A percentile compares a stretch with the other conserved stretches of the same genome.
These are phyloP conservation scores for Diglossa brunneiventris DNA, from an alignment of 2,113 vertebrate genomes.

Conservation along the genomic window DNA sequence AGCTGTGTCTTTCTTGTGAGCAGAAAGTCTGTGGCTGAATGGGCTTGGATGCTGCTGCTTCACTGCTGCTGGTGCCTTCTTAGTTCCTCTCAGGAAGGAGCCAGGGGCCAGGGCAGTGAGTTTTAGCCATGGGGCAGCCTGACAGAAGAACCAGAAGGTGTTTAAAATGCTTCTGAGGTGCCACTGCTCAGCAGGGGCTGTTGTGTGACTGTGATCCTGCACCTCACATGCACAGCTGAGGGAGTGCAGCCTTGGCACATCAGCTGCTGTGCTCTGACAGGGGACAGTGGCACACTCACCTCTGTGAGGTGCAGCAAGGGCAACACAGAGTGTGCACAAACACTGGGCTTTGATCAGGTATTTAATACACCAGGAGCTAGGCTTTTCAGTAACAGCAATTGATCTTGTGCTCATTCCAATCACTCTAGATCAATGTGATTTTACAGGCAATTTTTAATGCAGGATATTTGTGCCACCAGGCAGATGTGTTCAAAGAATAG, in stretches of 20 bases:
- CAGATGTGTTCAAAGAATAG: background rate
- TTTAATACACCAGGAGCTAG: background rate
- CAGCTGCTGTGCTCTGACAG: background rate
- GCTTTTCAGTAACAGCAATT: background rate
- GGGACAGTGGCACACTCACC: rapidly evolving
- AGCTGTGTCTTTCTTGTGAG: background rate
- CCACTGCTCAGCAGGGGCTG: rapidly evolving
- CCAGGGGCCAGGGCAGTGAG: background rate
- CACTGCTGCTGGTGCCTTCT: background rate
- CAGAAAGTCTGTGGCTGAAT: background rate
- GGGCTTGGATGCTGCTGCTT: background rate
- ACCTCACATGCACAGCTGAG: background rate
- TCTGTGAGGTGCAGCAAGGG: background rate
- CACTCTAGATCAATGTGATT: background rate
- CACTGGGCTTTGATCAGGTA: background rate
- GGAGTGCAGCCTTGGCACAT: background rate
- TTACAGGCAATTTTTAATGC: background rate
- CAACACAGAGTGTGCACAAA: rapidly evolving
- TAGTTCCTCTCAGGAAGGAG: background rate
- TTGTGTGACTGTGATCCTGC: background rate
- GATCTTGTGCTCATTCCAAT: background rate
- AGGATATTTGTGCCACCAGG: background rate
- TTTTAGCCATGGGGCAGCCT: background rate
- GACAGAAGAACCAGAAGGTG: background rate
- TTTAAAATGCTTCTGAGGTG: background rate